Percentiles rank a stretch among this genome's conserved stretches.
Evolutionary conservation across 2,797 vertebrate species (phyloP).

Genomic region (Lemur catta): DNA sequence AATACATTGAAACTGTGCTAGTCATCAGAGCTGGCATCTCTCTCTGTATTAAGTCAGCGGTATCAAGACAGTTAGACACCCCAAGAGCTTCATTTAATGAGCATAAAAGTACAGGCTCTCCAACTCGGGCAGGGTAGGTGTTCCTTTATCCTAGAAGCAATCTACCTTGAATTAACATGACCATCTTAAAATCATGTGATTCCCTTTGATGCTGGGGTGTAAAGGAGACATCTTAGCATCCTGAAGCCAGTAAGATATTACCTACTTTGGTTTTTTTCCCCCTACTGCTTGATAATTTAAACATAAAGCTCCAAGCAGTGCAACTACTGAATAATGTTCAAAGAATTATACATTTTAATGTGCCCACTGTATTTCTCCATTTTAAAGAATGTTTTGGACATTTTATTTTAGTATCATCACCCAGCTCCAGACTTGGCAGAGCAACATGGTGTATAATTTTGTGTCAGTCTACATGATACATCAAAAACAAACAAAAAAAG

Average conservation of each 20-base stretch:
- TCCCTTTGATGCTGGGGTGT: neutral
- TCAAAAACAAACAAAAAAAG: neutral
- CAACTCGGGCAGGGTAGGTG: neutral
- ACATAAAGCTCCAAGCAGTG: neutral
- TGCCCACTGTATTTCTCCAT: neutral
- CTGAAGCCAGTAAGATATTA: neutral
- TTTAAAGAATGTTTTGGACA: neutral
- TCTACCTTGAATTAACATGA: neutral
- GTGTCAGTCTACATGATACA: conserved; percentile 13
- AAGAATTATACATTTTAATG: neutral
- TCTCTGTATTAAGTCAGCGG: neutral
- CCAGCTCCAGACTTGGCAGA: neutral
- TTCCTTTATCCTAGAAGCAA: neutral
- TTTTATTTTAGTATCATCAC: neutral
- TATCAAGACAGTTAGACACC: neutral
- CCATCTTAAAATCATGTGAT: neutral
- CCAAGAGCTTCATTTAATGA: neutral
- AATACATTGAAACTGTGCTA: fast-evolving
- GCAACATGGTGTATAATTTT: neutral
- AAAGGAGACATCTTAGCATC: neutral
- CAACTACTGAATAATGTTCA: neutral
- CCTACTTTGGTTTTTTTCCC: neutral
- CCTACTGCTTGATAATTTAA: conserved; percentile 16
- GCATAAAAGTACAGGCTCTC: neutral
- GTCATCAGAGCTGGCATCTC: neutral